These are phyloP conservation scores for Suncus etruscus DNA, from an alignment of 2,113 vertebrate species.

Conservation along the genomic window DNA sequence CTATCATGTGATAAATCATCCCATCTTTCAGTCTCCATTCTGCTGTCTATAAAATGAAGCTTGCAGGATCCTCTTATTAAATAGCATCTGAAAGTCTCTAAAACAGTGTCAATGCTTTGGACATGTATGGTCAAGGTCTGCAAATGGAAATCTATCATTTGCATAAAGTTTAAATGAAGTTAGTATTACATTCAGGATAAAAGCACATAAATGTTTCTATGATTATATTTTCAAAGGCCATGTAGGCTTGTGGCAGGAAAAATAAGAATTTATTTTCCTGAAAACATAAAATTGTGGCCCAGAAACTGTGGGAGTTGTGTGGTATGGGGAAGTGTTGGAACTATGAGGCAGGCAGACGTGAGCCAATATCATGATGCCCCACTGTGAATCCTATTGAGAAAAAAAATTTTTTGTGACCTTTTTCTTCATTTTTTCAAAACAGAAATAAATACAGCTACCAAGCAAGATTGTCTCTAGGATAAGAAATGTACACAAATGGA, in stretches of 20 bases:
- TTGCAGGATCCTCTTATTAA: not conserved
- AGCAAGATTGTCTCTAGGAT: not conserved
- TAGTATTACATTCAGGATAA: not conserved
- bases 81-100: not conserved
- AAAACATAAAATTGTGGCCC: conserved; percentile 46
- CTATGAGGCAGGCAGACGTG: not conserved
- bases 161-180: conserved; percentile 28
- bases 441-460: not conserved
- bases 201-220: not conserved
- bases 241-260: not conserved
- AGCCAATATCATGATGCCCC: not conserved
- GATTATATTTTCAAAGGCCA: conserved; percentile 8
- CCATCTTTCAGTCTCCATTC: not conserved
- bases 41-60: not conserved
- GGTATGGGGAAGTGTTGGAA: not conserved
- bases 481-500: not conserved
- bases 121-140: not conserved
- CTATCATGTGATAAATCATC: not conserved
- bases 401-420: not conserved
- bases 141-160: conserved; percentile 8
- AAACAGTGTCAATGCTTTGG: not conserved
- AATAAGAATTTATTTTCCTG: conserved; percentile 25
- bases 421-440: conserved; percentile 17
- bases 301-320: not conserved
- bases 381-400: not conserved